Evolutionary conservation across 2,113 vertebrate species (phyloP), one percentile per base, ranked within the genome.

Genomic region (Microcebus tavaratra): DNA sequence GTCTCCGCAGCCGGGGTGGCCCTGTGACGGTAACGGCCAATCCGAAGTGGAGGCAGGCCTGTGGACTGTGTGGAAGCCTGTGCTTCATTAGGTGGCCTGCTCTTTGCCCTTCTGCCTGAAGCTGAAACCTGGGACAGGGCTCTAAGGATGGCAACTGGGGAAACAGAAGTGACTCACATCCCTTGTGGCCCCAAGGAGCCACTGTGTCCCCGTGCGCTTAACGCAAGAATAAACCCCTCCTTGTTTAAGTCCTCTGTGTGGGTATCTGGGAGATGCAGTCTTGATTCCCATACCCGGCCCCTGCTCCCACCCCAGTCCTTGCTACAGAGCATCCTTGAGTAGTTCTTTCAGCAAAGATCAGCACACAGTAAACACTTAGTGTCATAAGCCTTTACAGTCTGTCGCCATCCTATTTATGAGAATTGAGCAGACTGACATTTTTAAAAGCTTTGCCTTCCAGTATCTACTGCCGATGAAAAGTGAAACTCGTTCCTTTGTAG

Each of bases 281-380:
- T 84, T 2, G 70, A 57, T 6, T 4, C 45, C 63, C 50, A 0
- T 4, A 8, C 36, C 34, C 6, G 8, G 65, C 63, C 34, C 20
- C 63, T 9, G 1, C 4, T 11, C 68, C 7, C 7, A 8, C 0
- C 48, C 10, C 0, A 1, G 1, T 7, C 27, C 57, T 10, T 42
- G 36, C 53, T 59, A 8, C 8, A 27, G 12, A 59, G 17, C 36
- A 29, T 29, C 21, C 70, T 65, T 50, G 6, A 17, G 14, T 2
- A 10, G 12, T n/a, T 61, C 36, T 78, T 72, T 23, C 36, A 25
- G 84, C 76, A 50, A 85, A 68, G 14, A 57, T 70, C 61, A 31
- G 34, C 31, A 21, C 42, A 8, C 0, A 34, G 27, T n/a, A 39
- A 57, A 59, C 27, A 67, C 42, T 34, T 13, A 39, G 23, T 10